Evolutionary conservation across 2,113 vertebrate species (phyloP).

Genomic region (Bubo bubo): DNA sequence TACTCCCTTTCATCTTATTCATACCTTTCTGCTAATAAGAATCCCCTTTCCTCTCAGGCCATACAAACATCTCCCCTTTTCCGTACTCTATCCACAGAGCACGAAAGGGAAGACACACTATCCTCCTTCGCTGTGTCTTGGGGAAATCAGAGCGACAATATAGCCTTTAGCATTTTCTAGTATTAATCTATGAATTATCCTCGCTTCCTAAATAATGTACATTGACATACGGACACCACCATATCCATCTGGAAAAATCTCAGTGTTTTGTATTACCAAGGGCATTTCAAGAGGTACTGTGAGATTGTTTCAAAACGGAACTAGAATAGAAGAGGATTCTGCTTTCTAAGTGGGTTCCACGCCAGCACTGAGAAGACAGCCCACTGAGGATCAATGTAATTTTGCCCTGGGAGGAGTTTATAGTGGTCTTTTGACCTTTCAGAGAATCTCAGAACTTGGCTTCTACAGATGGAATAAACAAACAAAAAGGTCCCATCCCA

Average conservation of each 20-base stretch:
- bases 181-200: neutral
- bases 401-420: neutral
- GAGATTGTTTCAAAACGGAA: neutral
- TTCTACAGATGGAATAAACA: neutral
- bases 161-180: neutral
- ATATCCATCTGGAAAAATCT: neutral
- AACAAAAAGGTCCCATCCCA: neutral
- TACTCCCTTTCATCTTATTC: neutral
- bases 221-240: neutral
- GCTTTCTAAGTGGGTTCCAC: neutral
- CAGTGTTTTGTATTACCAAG: neutral
- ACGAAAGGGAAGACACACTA: neutral
- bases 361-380: neutral
- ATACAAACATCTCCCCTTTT: neutral
- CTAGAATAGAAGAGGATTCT: neutral
- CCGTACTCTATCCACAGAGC: neutral
- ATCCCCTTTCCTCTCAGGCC: neutral
- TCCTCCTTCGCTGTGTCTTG: fast-evolving
- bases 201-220: neutral
- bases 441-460: neutral
- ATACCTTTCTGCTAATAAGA: neutral
- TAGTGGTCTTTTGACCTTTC: neutral
- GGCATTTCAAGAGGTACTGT: neutral
- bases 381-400: neutral
- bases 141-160: neutral